These are phyloP conservation scores for Catharus ustulatus DNA, from an alignment of 2,797 vertebrate species.

Conservation along the genomic window DNA sequence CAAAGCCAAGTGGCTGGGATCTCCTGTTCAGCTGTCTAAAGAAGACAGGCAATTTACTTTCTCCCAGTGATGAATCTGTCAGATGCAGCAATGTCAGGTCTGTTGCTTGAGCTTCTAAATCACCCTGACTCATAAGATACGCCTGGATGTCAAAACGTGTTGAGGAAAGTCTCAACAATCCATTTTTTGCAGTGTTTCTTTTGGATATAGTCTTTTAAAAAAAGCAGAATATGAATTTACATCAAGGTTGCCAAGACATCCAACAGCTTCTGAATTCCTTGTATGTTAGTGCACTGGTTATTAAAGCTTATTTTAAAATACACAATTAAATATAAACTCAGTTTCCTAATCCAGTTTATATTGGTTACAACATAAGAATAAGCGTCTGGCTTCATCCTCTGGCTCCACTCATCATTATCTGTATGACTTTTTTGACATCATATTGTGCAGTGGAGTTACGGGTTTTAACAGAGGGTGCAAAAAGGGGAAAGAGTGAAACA, in stretches of 20 bases:
- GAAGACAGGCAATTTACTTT: neutral
- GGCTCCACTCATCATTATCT: slow-evolving; percentile 4
- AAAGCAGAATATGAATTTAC: neutral
- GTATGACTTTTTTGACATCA: neutral
- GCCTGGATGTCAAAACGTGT: neutral
- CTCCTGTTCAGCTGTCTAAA: neutral
- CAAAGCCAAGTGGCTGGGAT: neutral
- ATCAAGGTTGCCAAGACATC: neutral
- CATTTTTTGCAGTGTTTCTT: neutral
- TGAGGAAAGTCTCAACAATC: neutral
- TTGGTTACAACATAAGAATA: neutral
- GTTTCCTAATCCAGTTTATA: slow-evolving; percentile 29
- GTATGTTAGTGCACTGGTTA: neutral
- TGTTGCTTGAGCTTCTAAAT: neutral
- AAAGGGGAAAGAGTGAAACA: neutral
- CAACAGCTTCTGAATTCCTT: neutral
- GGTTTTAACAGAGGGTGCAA: neutral
- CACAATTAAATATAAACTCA: neutral
- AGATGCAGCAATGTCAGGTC: neutral
- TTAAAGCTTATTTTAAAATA: neutral
- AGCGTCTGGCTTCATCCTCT: neutral
- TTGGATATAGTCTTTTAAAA: slow-evolving; percentile 14
- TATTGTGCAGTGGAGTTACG: neutral
- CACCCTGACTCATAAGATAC: neutral
- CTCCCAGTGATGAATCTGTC: neutral